phyloP scores from a whole-genome alignment of 2,888 invertebrate genomes.

The Rhogogaster chlorosoma region DNA sequence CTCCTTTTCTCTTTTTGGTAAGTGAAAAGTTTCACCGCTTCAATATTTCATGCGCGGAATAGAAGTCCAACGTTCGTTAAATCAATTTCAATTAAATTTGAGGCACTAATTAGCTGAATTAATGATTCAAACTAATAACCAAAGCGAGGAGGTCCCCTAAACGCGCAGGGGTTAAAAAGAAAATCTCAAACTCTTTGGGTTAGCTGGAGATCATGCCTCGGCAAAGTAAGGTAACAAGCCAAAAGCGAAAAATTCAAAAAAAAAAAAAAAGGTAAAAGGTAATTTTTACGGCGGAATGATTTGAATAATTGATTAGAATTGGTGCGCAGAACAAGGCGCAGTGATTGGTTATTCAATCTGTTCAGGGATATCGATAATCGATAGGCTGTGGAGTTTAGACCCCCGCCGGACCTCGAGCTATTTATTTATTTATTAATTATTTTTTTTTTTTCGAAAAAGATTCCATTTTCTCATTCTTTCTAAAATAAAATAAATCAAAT shows the following conservation, averaged over 20 bases:
- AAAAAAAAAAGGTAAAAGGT: neutral
- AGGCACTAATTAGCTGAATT: neutral
- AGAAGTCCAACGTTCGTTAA: neutral
- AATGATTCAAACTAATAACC: neutral
- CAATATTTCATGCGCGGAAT: neutral
- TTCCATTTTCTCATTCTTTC: neutral
- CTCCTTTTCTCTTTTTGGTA: neutral
- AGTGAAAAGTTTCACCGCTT: neutral
- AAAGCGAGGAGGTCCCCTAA: neutral
- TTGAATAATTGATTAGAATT: constrained; percentile 43
- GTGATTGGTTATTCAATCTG: constrained; percentile 36
- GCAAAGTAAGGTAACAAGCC: neutral
- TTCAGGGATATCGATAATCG: constrained; percentile 38
- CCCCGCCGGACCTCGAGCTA: neutral
- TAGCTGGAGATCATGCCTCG: neutral
- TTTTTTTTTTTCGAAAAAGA: neutral
- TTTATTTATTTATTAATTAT: neutral
- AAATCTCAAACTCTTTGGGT: neutral
- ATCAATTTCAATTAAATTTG: neutral
- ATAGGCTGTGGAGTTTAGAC: neutral
- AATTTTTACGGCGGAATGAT: neutral
- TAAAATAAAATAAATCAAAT: too few species aligned
- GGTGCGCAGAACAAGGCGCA: constrained; percentile 29
- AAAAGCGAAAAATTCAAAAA: neutral
- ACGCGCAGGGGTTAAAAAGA: neutral